Evolutionary conservation across 1,140 invertebrate species (phyloP).

Genomic region (Zelostemma sp.): DNA sequence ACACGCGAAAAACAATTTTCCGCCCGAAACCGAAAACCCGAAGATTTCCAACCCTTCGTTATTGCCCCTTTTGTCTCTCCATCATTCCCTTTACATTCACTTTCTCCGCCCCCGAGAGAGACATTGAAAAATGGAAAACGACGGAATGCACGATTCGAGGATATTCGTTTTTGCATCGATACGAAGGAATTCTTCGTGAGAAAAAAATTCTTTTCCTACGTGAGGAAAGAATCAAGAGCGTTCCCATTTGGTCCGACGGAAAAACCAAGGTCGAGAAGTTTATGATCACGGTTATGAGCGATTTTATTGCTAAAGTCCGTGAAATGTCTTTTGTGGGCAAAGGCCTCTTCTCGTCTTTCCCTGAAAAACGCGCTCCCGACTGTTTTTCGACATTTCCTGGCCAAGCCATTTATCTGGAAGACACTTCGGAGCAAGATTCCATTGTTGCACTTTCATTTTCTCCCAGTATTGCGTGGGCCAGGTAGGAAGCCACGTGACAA

Average conservation of each 20-base stretch:
- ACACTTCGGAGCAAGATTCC: slow-evolving; percentile 10
- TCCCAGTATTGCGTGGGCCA: not conserved
- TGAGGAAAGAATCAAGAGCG: slow-evolving; percentile 5
- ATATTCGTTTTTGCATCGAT: too few relatives aligned
- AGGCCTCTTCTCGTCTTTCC: too few relatives aligned
- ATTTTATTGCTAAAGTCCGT: slow-evolving; percentile 55
- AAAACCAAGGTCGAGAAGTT: slow-evolving; percentile 33
- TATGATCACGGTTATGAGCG: slow-evolving; percentile 49
- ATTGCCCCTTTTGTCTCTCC: too few relatives aligned
- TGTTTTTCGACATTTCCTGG: slow-evolving; percentile 20
- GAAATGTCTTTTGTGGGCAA: slow-evolving; percentile 47
- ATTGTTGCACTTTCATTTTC: slow-evolving; percentile 31
- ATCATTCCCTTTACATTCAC: too few relatives aligned
- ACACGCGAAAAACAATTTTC: slow-evolving; percentile 13
- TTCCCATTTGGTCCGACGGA: not conserved
- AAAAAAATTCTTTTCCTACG: too few relatives aligned
- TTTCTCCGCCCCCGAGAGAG: too few relatives aligned
- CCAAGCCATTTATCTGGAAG: slow-evolving; percentile 28
- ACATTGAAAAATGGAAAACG: too few relatives aligned
- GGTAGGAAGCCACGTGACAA: slow-evolving; percentile 20
- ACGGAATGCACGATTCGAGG: too few relatives aligned
- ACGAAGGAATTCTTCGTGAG: too few relatives aligned
- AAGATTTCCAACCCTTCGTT: too few relatives aligned
- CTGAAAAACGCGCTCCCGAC: slow-evolving; percentile 17
- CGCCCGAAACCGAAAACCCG: not conserved